These are phyloP conservation scores for Thalassaphorura encarpata DNA, from an alignment of 1,140 invertebrate species.

Conservation along the genomic window DNA sequence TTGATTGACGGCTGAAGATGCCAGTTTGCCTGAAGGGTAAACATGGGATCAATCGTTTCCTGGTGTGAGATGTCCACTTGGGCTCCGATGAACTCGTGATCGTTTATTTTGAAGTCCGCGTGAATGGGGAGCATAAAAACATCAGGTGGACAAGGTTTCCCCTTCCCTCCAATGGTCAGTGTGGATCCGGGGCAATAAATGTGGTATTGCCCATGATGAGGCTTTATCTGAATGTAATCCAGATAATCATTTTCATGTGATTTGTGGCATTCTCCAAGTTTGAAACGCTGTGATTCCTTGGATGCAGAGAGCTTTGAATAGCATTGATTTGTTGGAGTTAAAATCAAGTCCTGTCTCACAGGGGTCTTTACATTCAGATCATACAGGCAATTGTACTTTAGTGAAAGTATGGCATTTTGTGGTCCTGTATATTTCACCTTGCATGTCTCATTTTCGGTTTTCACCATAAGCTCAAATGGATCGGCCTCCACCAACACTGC, in stretches of 20 bases:
- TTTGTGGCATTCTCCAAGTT: background rate
- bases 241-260: background rate
- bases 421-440: background rate
- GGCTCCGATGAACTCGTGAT: conserved; percentile 1
- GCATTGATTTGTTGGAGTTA: background rate
- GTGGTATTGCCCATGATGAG: background rate
- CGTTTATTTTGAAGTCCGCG: conserved; percentile 13
- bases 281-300: background rate
- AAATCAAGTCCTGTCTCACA: background rate
- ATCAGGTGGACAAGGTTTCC: background rate
- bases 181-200: conserved; percentile 10
- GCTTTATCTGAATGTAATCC: conserved; percentile 6
- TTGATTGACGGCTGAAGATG: conserved; percentile 1
- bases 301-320: background rate
- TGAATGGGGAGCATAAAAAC: conserved; percentile 5
- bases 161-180: conserved; percentile 1
- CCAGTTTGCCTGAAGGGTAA: conserved; percentile 10
- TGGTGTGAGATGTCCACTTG: background rate
- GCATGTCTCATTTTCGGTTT: background rate
- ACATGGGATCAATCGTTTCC: conserved; percentile 2
- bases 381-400: background rate
- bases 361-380: background rate
- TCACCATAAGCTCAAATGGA: background rate
- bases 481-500: background rate
- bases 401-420: background rate